A percentile compares a stretch with the other conserved stretches of the same genome.
Evolutionary conservation across 2,888 invertebrate species (phyloP).

Genomic region (Synergus itoensis): DNA sequence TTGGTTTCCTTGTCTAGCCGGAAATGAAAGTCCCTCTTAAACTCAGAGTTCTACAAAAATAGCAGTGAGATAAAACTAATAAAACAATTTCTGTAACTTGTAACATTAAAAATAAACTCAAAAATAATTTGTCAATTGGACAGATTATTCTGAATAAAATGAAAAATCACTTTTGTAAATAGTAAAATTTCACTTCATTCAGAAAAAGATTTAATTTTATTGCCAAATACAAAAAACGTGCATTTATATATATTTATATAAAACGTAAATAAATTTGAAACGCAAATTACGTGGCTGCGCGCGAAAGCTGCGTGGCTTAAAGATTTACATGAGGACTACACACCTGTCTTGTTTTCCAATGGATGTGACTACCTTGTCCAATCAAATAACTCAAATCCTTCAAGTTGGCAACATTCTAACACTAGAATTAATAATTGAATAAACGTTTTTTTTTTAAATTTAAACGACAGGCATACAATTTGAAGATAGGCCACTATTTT

Average conservation of each 20-base stretch:
- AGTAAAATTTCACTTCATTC: neutral
- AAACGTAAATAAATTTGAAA: neutral
- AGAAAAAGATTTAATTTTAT: neutral
- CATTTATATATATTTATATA: neutral
- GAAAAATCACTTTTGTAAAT: too few relatives aligned
- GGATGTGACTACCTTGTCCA: neutral
- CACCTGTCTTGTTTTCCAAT: slow-evolving; percentile 24
- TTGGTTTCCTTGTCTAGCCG: neutral
- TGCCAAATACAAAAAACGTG: neutral
- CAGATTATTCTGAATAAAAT: too few relatives aligned
- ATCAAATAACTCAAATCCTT: neutral
- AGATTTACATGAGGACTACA: slow-evolving; percentile 12
- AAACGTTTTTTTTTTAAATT: neutral
- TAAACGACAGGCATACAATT: neutral
- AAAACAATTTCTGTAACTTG: neutral
- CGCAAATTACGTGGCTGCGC: slow-evolving; percentile 17
- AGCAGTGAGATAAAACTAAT: neutral
- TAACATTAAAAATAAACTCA: too few relatives aligned
- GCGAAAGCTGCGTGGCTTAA: slow-evolving; percentile 2
- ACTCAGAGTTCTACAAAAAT: neutral
- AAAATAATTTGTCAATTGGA: too few relatives aligned
- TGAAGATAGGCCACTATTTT: neutral
- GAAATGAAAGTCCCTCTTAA: neutral
- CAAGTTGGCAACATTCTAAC: neutral
- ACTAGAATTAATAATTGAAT: neutral